These are phyloP conservation scores for Oncopodura yosiiana DNA, from an alignment of 1,140 invertebrate genomes.

Conservation along the genomic window DNA sequence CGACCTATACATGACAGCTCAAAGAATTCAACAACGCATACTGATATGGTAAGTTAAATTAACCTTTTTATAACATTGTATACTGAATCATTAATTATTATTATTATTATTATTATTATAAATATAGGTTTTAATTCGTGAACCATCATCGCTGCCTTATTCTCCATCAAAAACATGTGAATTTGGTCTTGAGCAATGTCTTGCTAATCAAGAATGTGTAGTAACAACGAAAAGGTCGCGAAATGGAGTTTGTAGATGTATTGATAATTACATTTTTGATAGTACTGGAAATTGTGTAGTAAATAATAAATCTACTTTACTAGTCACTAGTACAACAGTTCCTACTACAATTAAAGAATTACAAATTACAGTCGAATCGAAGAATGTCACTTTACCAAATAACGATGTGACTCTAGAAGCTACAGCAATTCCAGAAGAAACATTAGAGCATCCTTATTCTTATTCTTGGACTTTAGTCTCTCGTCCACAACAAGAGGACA, in stretches of 20 bases:
- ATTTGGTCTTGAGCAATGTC: conserved; percentile 37
- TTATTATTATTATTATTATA: neutral
- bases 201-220: conserved; percentile 38
- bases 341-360: conserved; percentile 51
- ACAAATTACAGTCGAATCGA: conserved; percentile 64
- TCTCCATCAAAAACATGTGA: conserved; percentile 34
- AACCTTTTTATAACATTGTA: neutral
- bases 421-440: conserved; percentile 65
- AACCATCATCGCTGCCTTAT: conserved; percentile 2
- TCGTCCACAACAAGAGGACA: conserved; percentile 60
- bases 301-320: neutral
- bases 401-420: conserved; percentile 68
- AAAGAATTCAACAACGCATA: neutral
- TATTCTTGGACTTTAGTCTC: conserved; percentile 80
- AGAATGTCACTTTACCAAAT: conserved; percentile 60
- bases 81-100: neutral
- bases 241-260: conserved; percentile 59
- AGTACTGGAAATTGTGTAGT: conserved; percentile 39
- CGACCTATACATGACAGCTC: neutral
- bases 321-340: conserved; percentile 33
- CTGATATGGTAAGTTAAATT: neutral
- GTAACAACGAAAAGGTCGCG: conserved; percentile 38
- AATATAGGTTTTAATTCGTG: conserved; percentile 54
- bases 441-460: conserved; percentile 59
- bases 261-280: conserved; percentile 48